These are phyloP conservation scores for Xestobium rufovillosum DNA, from an alignment of 2,888 invertebrate species.

Conservation along the genomic window DNA sequence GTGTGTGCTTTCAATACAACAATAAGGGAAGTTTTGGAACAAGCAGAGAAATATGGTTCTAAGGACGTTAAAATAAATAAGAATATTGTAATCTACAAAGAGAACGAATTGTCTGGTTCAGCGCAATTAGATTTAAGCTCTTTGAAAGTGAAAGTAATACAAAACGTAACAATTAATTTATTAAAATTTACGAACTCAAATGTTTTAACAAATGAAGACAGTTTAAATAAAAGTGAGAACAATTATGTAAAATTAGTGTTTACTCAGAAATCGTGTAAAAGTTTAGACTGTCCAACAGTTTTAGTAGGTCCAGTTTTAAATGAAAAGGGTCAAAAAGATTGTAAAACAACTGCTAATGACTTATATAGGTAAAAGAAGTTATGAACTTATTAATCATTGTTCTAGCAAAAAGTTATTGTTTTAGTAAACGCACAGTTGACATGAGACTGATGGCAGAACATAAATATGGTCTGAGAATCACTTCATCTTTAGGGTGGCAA, in stretches of 20 bases:
- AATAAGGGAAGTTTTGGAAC: constrained; percentile 32
- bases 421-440: constrained; percentile 53
- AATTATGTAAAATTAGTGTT: constrained; percentile 24
- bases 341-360: constrained; percentile 42
- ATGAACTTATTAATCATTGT: no score
- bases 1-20: constrained; percentile 29
- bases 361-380: constrained; percentile 49
- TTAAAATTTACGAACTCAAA: constrained; percentile 38
- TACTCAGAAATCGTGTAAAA: no score
- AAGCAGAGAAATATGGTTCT: constrained; percentile 32
- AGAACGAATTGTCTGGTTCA: constrained; percentile 30
- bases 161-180: constrained; percentile 37
- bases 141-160: constrained; percentile 39
- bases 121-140: constrained; percentile 36
- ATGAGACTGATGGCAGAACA: constrained; percentile 61
- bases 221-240: constrained; percentile 43
- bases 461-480: constrained; percentile 54
- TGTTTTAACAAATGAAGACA: constrained; percentile 34
- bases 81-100: constrained; percentile 24
- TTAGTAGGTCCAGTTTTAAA: constrained; percentile 57
- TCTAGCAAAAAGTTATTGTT: no score
- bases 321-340: constrained; percentile 49
- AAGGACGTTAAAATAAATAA: constrained; percentile 13
- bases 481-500: constrained; percentile 46
- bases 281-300: no score